Evolutionary conservation across 1,140 invertebrate genomes (phyloP), one percentile per base, ranked within the genome.

Genomic region (Penaeus chinensis): DNA sequence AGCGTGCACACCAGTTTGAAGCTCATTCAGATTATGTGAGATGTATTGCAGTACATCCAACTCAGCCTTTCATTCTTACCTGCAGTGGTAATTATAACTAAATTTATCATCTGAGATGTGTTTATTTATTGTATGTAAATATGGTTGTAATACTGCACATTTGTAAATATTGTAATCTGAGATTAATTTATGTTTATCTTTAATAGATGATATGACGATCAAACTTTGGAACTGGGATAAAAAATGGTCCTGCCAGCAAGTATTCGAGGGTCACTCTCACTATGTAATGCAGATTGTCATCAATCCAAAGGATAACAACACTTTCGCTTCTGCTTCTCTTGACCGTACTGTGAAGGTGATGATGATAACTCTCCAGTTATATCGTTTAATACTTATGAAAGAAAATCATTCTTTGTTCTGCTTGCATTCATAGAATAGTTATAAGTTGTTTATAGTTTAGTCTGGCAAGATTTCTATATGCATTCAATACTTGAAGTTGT

Each of bases 181-280:
- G 13, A 32, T n/a, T 27, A n/a, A 27, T 61, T 24, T 82, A 11
- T 74, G 8, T 69, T 24, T 80, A 69, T 84, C 60, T 87, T 91
- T 93, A 93, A 42, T 92, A 98, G 98, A 99, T 95, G 99, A 99
- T 92, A 98, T 99, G 96, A 93, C 97, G 42, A 99, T 99, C 78
- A 99, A 99, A 93, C 92, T 99, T 47, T 99, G 99, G 99, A 99
- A 99, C 92, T 99, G 99, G 99, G 99, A 99, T 47, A 99, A 99
- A 91, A 95, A 96, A 91, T 99, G 98, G 98, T 94, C 96, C 0
- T 98, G 98, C 91, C 98, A 99, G 91, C 98, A 99, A 92, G 96
- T 99, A 1, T 99, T 99, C 92, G 98, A 99, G 91, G 98, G 99
- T 0, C 99, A 99, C 92, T 98, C 97, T 0, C 99, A 99, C 92